Base-by-base conservation (phyloP, 2,797 vertebrate genomes). In the Gymnodraco acuticeps region DNA sequence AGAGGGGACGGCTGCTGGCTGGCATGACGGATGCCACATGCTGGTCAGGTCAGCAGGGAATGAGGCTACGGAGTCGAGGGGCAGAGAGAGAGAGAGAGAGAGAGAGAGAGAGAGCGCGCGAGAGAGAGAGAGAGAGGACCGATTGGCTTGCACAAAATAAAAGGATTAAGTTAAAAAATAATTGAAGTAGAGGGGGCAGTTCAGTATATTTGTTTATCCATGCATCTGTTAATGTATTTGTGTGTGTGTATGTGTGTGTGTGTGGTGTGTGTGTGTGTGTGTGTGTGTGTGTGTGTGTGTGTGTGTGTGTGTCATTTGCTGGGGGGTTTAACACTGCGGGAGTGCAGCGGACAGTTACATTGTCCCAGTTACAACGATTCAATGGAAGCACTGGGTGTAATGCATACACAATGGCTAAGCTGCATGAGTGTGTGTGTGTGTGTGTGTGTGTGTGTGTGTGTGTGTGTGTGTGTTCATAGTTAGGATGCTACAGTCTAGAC, bases 131-230 rank as follows among this genome's bases (percentile, higher is more conserved):
- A 42, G 55, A 27, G 54, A 54, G 54, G 61, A 19, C 64, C 54
- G 59, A 52, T 82, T 62, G 42, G 62, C 76, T 68, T 16, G 23
- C 38, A 79, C 72, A 55, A 86, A 81, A 80, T 9, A 58, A 80
- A 76, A 70, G 83, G 83, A 90, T 92, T 92, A 88, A 87, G 82
- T 87, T 85, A n/a, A 85, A 84, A 90, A 92, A 92, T 86, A 89
- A 92, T 92, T 77, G 81, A 89, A 92, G 86, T 73, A 83, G 81
- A 84, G 64, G 70, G 70, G 64, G 53, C 15, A 45, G 19, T 65
- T 74, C 17, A 71, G 64, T 76, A 64, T 58, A n/a, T 63, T 42
- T 78, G 59, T 58, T 16, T 75, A 64, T 61, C 42, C 2, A 33
- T 71, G 70, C 64, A 70, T 82, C 33, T 81, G 51, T 70, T 23